A percentile compares a stretch with the other conserved stretches of the same genome.
phyloP scores from a whole-genome alignment of 2,888 invertebrate genomes.

The Sisyra terminalis region DNA sequence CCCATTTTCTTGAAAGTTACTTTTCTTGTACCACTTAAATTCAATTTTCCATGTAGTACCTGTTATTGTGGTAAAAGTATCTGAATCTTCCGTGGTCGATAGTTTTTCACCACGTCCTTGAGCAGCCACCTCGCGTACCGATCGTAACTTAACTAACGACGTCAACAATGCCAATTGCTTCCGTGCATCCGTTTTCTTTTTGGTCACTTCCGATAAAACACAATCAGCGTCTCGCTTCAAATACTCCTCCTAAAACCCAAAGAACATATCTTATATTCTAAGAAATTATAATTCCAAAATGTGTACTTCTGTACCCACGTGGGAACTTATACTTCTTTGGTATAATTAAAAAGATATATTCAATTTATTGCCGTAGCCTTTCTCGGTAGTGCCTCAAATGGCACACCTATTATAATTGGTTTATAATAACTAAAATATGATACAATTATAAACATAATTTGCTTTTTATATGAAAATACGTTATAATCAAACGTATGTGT shows the following conservation, averaged over 20 bases:
- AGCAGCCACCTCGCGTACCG: slow-evolving; percentile 41
- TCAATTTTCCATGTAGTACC: too few relatives aligned
- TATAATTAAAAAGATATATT: too few relatives aligned
- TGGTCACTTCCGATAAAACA: slow-evolving; percentile 49
- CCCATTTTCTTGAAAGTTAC: too few relatives aligned
- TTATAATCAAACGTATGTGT: too few relatives aligned
- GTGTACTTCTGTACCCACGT: slow-evolving; percentile 1
- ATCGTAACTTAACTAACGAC: slow-evolving; percentile 44
- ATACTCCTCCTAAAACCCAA: slow-evolving; percentile 38
- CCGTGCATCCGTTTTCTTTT: slow-evolving; percentile 51
- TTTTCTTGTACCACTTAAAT: too few relatives aligned
- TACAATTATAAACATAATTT: too few relatives aligned
- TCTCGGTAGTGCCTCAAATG: too few relatives aligned
- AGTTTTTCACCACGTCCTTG: slow-evolving; percentile 42
- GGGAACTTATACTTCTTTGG: too few relatives aligned
- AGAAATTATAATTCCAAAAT: not conserved
- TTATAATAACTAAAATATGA: too few relatives aligned
- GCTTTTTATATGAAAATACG: too few relatives aligned
- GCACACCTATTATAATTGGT: too few relatives aligned
- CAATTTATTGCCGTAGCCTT: too few relatives aligned
- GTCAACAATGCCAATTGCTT: slow-evolving; percentile 45
- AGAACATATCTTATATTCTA: not conserved
- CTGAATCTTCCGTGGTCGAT: slow-evolving; percentile 30
- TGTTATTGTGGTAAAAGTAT: slow-evolving; percentile 1
- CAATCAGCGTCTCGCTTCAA: slow-evolving; percentile 51